Percentiles rank a stretch among this genome's conserved stretches.
phyloP scores from a whole-genome alignment of 1,140 invertebrate species.

The Contarinia nasturtii region DNA sequence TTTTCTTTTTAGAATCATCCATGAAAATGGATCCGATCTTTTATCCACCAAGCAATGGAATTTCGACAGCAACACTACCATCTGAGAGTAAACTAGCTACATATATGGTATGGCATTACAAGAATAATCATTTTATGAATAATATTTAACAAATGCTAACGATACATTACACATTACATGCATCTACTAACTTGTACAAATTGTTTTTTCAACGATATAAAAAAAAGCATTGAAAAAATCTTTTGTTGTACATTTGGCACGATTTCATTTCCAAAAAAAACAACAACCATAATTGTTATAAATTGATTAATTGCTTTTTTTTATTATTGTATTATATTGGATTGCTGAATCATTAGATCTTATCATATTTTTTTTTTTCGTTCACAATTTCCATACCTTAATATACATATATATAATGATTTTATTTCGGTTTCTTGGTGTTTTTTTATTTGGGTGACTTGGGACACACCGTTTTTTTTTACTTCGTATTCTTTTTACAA shows the following conservation, averaged over 20 bases:
- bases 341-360: too few species aligned
- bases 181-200: neutral
- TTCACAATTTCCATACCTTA: too few species aligned
- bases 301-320: too few species aligned
- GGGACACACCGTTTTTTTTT: too few species aligned
- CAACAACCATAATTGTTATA: too few species aligned
- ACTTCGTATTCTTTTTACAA: neutral
- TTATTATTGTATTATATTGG: too few species aligned
- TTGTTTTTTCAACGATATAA: neutral
- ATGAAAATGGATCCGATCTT: slow-evolving; percentile 26
- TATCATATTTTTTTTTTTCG: too few species aligned
- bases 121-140: neutral
- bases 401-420: too few species aligned
- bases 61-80: slow-evolving; percentile 28
- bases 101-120: slow-evolving; percentile 44
- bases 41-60: slow-evolving; percentile 43
- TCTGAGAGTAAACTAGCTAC: slow-evolving; percentile 69
- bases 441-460: too few species aligned
- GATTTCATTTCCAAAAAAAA: too few species aligned
- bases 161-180: neutral
- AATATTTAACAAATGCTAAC: neutral
- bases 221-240: neutral
- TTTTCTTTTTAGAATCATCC: neutral
- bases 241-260: too few species aligned
- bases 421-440: too few species aligned